These are phyloP conservation scores for Eubasilissa splendida DNA, from an alignment of 2,888 invertebrate genomes.

Conservation along the genomic window DNA sequence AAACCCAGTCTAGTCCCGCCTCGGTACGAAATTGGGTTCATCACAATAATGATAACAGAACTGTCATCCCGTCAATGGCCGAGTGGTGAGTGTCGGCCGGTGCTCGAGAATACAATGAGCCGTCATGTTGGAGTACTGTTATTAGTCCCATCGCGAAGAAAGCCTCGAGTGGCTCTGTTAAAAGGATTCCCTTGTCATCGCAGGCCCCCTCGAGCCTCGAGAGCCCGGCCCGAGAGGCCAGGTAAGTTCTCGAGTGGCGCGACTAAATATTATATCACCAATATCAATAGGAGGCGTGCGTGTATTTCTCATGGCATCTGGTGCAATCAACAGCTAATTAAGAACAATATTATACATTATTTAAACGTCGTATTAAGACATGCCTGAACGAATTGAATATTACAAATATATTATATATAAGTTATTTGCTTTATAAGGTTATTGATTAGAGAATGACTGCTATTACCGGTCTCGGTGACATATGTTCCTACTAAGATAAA, in stretches of 20 bases:
- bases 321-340: constrained; percentile 1
- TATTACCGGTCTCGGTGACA: too few relatives aligned
- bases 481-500: too few relatives aligned
- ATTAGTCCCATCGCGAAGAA: constrained; percentile 55
- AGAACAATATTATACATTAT: too few relatives aligned
- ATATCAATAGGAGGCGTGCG: background rate
- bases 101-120: constrained; percentile 51
- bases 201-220: constrained; percentile 48
- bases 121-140: constrained; percentile 52
- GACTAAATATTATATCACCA: background rate
- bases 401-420: too few relatives aligned
- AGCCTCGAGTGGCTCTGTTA: constrained; percentile 54
- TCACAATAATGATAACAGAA: constrained; percentile 32
- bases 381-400: too few relatives aligned
- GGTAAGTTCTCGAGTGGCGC: constrained; percentile 22
- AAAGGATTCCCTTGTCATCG: constrained; percentile 57
- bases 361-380: too few relatives aligned
- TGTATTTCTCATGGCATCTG: constrained; percentile 12
- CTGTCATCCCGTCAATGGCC: constrained; percentile 47
- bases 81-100: constrained; percentile 47
- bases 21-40: constrained; percentile 25
- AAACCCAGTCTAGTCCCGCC: background rate
- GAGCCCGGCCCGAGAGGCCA: constrained; percentile 35
- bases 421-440: too few relatives aligned
- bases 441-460: too few relatives aligned